Base-by-base conservation (phyloP, 2,888 invertebrate species). In the Drosophila infuscata region DNA sequence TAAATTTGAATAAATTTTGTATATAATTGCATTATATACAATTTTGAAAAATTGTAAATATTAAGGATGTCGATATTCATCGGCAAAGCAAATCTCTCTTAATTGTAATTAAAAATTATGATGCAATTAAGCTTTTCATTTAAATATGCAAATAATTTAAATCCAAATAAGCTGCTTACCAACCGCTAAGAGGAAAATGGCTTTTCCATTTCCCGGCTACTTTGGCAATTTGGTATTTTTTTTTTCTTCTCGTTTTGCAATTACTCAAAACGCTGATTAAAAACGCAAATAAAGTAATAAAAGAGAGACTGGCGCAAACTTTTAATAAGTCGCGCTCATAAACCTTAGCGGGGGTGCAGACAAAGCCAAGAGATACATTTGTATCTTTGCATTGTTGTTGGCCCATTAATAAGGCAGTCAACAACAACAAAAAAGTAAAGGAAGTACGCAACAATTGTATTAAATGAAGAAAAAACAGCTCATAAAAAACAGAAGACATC, bases 281-380 rank as follows among this genome's bases (percentile, higher is more conserved):
- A 82, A 80, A 74, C 64, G 73, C 69, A 84, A 77, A 84, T 81
- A 75, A 87, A 89, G 65, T 68, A 67, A 69, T 74, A 78, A 83
- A 61, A 46, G 33, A 74, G 65, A 70, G 66, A 78, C 68, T 52
- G 58, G 56, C 67, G 70, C 68, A 73, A 89, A 84, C 72, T 84
- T 88, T 89, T 89, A 89, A 85, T 85, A 88, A 87, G 88, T 79
- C 70, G 64, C 74, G 64, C 75, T 56, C 87, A 75, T 89, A 89
- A 89, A 83, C 54, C 74, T 71, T 65, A 35, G 71, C 74, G 49
- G 69, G 69, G 71, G 70, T 71, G 54, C 72, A 82, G 79, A 84
- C 88, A 88, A 70, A 66, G 61, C 73, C 61, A 30, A 60, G 36
- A 84, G 86, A 82, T 77, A 88, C 88, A 88, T 79, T 80, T 90